Conservation (phyloP, 2,888 invertebrate species). For the Electrophaes corylata region DNA sequence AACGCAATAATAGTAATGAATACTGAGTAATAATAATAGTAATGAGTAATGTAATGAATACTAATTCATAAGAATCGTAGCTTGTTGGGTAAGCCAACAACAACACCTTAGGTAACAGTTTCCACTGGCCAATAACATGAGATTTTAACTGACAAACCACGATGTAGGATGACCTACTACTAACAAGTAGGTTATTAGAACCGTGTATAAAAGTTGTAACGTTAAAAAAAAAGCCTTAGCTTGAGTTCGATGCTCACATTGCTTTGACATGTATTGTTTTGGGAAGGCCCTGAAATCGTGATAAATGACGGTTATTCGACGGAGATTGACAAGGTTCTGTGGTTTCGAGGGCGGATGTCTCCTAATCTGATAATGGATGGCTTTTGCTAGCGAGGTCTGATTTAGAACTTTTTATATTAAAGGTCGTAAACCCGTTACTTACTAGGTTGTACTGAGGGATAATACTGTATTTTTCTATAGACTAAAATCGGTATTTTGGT, state of each 20-base stretch:
- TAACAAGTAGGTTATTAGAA: too few species aligned
- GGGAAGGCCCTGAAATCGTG: conserved; percentile 40
- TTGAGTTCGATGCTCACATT: conserved; percentile 35
- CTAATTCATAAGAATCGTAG: too few species aligned
- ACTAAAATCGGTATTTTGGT: neutral
- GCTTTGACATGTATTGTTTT: conserved; percentile 41
- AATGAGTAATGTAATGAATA: too few species aligned
- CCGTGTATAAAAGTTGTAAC: neutral
- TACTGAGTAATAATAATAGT: too few species aligned
- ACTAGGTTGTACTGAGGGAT: neutral
- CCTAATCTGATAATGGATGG: conserved; percentile 31
- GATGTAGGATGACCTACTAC: too few species aligned
- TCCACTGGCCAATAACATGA: too few species aligned
- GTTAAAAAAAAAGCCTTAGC: conserved; percentile 25
- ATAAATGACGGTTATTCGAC: conserved; percentile 55
- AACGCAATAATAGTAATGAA: too few species aligned
- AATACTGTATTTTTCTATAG: neutral
- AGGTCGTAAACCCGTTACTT: neutral
- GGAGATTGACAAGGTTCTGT: conserved; percentile 51
- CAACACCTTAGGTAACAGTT: too few species aligned
- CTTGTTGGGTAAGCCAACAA: too few species aligned
- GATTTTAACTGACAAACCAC: too few species aligned
- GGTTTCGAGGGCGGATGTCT: conserved; percentile 31
- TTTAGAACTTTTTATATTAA: conserved; percentile 11
- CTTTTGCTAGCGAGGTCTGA: conserved; percentile 17